Percentiles rank a stretch among this genome's conserved stretches.
These are phyloP conservation scores for Holothuria leucospilota DNA, from an alignment of 53 echinoderm and acorn worm species.

Conservation along the genomic window DNA sequence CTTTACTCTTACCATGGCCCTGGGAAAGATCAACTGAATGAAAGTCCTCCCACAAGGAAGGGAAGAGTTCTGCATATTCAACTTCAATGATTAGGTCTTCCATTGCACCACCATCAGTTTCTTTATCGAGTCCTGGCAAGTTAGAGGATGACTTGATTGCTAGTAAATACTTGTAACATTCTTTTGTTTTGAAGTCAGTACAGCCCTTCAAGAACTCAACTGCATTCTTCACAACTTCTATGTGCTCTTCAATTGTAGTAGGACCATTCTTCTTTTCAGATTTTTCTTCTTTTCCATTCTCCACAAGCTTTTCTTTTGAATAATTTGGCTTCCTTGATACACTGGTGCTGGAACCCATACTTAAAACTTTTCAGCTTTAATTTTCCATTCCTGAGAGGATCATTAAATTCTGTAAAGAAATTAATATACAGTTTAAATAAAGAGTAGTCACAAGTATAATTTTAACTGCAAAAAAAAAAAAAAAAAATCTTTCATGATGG, in stretches of 20 bases:
- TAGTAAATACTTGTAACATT: not conserved
- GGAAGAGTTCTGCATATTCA: constrained; percentile 10
- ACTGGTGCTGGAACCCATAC: constrained; percentile 33
- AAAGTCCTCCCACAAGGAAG: constrained; percentile 14
- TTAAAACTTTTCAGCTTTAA: too few species aligned
- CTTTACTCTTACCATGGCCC: constrained; percentile 48
- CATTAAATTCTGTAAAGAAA: too few species aligned
- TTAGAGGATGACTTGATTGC: not conserved
- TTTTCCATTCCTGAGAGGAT: too few species aligned
- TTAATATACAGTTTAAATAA: too few species aligned
- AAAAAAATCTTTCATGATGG: too few species aligned
- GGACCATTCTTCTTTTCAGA: not conserved
- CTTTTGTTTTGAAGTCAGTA: constrained; percentile 37
- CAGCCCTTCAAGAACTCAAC: constrained; percentile 8
- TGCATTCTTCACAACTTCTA: constrained; percentile 3
- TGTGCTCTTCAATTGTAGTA: constrained; percentile 25
- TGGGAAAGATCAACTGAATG: constrained; percentile 33
- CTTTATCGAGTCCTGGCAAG: not conserved
- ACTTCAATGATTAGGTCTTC: constrained; percentile 20
- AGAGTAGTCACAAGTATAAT: too few species aligned
- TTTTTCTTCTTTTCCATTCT: not conserved
- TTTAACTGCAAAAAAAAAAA: too few species aligned
- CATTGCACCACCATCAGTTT: not conserved
- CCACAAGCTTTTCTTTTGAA: not conserved
- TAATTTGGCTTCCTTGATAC: not conserved